phyloP scores from a whole-genome alignment of 2,113 vertebrate genomes.

The Onychostruthus taczanowskii region DNA sequence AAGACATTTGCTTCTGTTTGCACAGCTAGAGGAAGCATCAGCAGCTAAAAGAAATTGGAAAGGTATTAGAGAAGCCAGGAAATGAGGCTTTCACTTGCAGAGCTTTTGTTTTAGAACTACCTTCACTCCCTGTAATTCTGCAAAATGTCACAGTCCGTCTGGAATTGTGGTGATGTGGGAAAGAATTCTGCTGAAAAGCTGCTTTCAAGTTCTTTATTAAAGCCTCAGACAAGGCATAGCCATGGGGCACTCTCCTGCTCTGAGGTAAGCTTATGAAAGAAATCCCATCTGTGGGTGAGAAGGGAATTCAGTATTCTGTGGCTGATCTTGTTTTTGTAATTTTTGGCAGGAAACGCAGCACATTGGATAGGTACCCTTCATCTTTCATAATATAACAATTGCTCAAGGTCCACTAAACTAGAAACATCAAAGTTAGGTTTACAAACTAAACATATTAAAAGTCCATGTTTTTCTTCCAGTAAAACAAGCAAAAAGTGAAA shows the following conservation, averaged over 20 bases:
- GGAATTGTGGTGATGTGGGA: slow-evolving; percentile 15
- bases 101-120: neutral
- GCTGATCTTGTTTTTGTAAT: slow-evolving; percentile 13
- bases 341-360: neutral
- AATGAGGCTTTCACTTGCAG: neutral
- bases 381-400: slow-evolving; percentile 19
- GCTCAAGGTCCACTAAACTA: slow-evolving; percentile 7
- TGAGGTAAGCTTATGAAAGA: slow-evolving; percentile 43
- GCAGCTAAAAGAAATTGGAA: neutral
- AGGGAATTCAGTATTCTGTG: slow-evolving; percentile 3
- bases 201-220: slow-evolving; percentile 35
- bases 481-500: slow-evolving; percentile 28
- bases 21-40: neutral
- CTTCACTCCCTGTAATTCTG: neutral
- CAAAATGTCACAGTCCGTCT: slow-evolving; percentile 29
- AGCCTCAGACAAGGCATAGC: slow-evolving; percentile 1
- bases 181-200: slow-evolving; percentile 19
- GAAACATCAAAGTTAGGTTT: slow-evolving; percentile 40
- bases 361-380: slow-evolving; percentile 4
- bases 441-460: slow-evolving; percentile 21
- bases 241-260: slow-evolving; percentile 23
- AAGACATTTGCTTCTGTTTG: neutral
- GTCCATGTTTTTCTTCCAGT: neutral
- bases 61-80: neutral
- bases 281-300: slow-evolving; percentile 14